These are phyloP conservation scores for Drosophila malerkotliana DNA, from an alignment of 1,140 invertebrate species.

Conservation along the genomic window DNA sequence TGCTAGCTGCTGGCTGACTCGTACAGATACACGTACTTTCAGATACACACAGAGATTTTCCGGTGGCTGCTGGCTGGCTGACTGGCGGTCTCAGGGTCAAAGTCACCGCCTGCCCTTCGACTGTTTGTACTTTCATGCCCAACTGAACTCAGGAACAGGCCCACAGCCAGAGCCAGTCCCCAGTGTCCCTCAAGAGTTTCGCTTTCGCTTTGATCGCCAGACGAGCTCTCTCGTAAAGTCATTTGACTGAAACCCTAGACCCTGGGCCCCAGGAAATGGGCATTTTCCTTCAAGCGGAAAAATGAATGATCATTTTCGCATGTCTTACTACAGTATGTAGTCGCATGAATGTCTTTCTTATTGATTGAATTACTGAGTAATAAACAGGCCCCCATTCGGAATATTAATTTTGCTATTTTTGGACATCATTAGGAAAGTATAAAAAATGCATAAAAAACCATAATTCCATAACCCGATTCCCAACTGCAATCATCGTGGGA, in stretches of 20 bases:
- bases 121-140: conserved; percentile 70
- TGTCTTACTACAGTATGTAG: too few species aligned
- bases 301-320: not conserved
- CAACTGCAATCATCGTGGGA: conserved; percentile 29
- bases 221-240: conserved; percentile 40
- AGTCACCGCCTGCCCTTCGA: conserved; percentile 65
- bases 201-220: conserved; percentile 59
- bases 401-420: not conserved
- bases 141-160: conserved; percentile 35
- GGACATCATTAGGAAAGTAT: conserved; percentile 12
- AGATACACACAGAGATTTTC: conserved; percentile 22
- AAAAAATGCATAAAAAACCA: conserved; percentile 1
- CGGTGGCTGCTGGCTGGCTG: conserved; percentile 14
- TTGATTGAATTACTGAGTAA: not conserved
- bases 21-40: conserved; percentile 23
- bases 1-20: conserved; percentile 11
- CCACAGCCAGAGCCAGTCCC: conserved; percentile 4
- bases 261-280: not conserved
- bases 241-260: conserved; percentile 43
- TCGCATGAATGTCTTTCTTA: not conserved
- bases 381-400: not conserved
- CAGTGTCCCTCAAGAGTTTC: conserved; percentile 41
- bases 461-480: conserved; percentile 16
- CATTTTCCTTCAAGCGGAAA: not conserved
- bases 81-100: conserved; percentile 66